These are phyloP conservation scores for Cromileptes altivelis DNA, from an alignment of 2,113 vertebrate genomes.

Conservation along the genomic window DNA sequence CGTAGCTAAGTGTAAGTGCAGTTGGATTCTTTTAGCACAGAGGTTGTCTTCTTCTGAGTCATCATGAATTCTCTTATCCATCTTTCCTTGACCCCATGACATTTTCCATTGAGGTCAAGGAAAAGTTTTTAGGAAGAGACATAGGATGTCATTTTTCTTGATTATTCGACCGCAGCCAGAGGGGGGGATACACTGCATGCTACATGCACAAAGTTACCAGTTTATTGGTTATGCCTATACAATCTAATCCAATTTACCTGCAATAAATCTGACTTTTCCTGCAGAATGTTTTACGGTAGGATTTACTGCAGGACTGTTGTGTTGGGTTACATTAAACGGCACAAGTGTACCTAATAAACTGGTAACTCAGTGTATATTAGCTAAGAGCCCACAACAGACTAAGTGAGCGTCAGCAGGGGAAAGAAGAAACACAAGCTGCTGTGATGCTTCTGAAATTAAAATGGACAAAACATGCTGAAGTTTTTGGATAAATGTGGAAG, in stretches of 20 bases:
- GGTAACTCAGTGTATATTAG: not conserved
- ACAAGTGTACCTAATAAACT: not conserved
- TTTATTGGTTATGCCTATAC: conserved; percentile 11
- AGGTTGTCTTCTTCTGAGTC: too few species aligned
- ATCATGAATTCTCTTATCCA: too few species aligned
- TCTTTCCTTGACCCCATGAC: too few species aligned
- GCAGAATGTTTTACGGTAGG: not conserved
- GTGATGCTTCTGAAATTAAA: not conserved
- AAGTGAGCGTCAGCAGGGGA: conserved; percentile 45
- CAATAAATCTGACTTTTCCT: conserved; percentile 1
- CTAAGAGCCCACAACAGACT: conserved; percentile 13
- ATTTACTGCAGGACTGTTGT: conserved; percentile 15
- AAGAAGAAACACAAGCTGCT: conserved; percentile 13
- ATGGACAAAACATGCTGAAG: not conserved
- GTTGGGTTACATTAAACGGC: conserved; percentile 7
- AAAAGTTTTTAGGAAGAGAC: too few species aligned
- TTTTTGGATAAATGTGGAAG: not conserved
- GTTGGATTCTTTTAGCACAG: too few species aligned
- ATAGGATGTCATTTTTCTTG: too few species aligned
- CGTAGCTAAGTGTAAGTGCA: too few species aligned
- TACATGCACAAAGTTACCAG: conserved; percentile 7
- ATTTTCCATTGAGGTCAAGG: too few species aligned
- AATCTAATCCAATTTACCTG: conserved; percentile 6
- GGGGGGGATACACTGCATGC: conserved; percentile 63
- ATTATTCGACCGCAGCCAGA: too few species aligned